A percentile compares a stretch with the other conserved stretches of the same genome.
These are phyloP conservation scores for Eilema depressum DNA, from an alignment of 2,888 invertebrate genomes.

Conservation along the genomic window DNA sequence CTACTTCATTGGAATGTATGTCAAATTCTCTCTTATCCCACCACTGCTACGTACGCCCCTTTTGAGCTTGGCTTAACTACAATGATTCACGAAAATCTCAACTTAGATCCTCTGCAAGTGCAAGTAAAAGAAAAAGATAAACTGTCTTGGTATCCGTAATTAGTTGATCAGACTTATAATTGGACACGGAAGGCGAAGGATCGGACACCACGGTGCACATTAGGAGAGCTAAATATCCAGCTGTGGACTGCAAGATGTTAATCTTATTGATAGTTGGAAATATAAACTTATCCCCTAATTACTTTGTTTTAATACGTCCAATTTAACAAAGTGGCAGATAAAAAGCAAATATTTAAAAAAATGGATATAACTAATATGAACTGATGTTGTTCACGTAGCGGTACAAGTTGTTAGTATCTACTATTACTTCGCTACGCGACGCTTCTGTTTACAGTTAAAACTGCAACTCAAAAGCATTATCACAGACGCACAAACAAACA, in stretches of 20 bases:
- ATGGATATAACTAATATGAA: neutral
- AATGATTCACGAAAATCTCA: neutral
- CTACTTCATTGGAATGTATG: neutral
- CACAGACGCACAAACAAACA: conserved; percentile 53
- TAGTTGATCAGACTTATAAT: neutral
- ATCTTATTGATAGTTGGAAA: neutral
- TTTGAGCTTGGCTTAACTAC: too few relatives aligned
- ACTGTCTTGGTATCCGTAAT: neutral
- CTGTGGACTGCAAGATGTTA: neutral
- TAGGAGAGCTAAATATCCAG: too few relatives aligned
- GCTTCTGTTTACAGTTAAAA: conserved; percentile 48
- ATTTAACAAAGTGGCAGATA: neutral
- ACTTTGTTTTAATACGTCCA: too few relatives aligned
- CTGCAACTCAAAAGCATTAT: conserved; percentile 43
- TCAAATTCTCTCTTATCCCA: neutral
- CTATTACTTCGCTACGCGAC: conserved; percentile 2
- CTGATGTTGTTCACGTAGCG: conserved; percentile 21
- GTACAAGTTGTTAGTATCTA: conserved; percentile 23
- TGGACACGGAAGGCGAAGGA: too few relatives aligned
- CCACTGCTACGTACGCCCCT: neutral
- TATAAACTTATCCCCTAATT: too few relatives aligned
- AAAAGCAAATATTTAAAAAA: neutral
- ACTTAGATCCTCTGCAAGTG: neutral
- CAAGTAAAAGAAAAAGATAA: neutral
- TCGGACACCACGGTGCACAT: too few relatives aligned